Percentiles rank a stretch among this genome's conserved stretches.
Conservation (phyloP, 2,797 vertebrate species). For the Chloroceryle amazona region DNA sequence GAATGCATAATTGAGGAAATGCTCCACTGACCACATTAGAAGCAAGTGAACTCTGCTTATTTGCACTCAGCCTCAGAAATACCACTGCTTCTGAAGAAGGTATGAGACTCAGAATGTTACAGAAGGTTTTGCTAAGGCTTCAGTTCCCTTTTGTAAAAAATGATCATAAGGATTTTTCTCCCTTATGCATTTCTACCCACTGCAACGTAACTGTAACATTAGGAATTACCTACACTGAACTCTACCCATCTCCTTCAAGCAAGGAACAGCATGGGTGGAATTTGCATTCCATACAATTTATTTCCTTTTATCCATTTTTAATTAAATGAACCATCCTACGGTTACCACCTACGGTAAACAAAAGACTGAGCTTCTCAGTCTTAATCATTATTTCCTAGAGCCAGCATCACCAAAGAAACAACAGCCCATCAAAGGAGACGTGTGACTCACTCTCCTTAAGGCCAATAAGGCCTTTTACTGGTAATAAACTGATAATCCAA, state of each 20-base stretch:
- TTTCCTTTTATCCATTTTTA: conserved; percentile 47
- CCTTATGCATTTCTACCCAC: neutral
- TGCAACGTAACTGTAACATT: neutral
- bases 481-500: conserved; percentile 23
- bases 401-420: neutral
- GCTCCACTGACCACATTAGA: neutral
- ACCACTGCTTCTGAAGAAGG: neutral
- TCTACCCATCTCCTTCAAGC: neutral
- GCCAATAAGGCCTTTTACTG: neutral
- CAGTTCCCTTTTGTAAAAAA: neutral
- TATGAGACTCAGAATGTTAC: neutral
- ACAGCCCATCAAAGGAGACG: neutral
- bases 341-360: conserved; percentile 20
- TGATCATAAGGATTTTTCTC: neutral
- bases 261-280: neutral
- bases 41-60: neutral
- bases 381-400: conserved; percentile 5
- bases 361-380: neutral
- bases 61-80: conserved; percentile 5
- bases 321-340: neutral
- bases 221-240: neutral
- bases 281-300: conserved; percentile 24
- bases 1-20: conserved; percentile 14
- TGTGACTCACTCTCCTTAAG: conserved; percentile 3
- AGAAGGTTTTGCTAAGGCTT: neutral